phyloP scores from a whole-genome alignment of 2,888 invertebrate genomes.

The Cataglyphis albicans region DNA sequence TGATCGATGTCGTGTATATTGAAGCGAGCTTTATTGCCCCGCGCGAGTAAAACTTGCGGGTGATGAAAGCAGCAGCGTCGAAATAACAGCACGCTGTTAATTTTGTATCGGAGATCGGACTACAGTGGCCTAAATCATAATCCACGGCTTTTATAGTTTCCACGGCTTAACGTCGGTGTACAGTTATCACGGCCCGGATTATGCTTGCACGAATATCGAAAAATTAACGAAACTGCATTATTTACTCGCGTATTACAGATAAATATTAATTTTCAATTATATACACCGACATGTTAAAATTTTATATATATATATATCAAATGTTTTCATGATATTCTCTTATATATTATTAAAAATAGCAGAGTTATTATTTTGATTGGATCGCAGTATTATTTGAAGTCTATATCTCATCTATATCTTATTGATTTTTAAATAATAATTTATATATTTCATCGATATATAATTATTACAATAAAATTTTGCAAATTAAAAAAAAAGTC shows the following conservation, averaged over 20 bases:
- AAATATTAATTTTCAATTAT: slow-evolving; percentile 47
- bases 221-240: slow-evolving; percentile 52
- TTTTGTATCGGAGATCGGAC: slow-evolving; percentile 71
- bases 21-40: slow-evolving; percentile 66
- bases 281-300: slow-evolving; percentile 1
- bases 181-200: slow-evolving; percentile 45
- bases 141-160: slow-evolving; percentile 68
- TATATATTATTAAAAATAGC: not conserved
- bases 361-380: not conserved
- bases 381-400: not conserved
- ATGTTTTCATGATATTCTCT: not conserved
- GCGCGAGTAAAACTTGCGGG: slow-evolving; percentile 68
- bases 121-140: slow-evolving; percentile 66
- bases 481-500: not conserved
- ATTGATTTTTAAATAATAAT: not conserved
- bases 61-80: slow-evolving; percentile 65
- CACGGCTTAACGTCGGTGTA: slow-evolving; percentile 58
- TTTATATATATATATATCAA: not conserved
- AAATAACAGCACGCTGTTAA: slow-evolving; percentile 69
- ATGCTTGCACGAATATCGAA: slow-evolving; percentile 42
- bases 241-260: slow-evolving; percentile 33
- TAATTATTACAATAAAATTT: not conserved
- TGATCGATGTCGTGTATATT: slow-evolving; percentile 71
- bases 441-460: not conserved
- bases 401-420: not conserved